These are phyloP conservation scores for Hypotaenidia okinawae DNA, from an alignment of 2,797 vertebrate genomes.

Conservation along the genomic window DNA sequence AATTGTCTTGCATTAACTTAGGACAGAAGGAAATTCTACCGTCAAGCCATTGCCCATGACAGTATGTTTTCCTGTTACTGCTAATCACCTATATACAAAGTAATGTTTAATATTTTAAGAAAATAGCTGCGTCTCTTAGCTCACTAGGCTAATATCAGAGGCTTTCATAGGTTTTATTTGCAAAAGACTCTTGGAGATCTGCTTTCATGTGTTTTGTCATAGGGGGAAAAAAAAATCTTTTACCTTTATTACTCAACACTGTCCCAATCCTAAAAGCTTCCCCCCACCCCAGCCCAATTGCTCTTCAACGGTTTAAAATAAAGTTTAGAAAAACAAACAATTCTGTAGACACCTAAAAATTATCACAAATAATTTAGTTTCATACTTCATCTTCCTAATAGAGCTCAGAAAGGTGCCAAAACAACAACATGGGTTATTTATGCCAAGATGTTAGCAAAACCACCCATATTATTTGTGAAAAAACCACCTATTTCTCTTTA, in stretches of 20 bases:
- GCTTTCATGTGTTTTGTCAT: background rate
- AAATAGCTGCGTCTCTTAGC: background rate
- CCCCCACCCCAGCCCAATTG: fast-evolving
- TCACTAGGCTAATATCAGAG: background rate
- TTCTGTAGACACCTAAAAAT: background rate
- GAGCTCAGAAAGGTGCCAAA: background rate
- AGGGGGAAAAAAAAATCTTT: background rate
- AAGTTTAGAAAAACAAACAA: background rate
- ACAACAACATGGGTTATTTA: background rate
- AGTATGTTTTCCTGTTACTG: background rate
- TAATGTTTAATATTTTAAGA: background rate
- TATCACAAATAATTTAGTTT: background rate
- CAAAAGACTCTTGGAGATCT: background rate
- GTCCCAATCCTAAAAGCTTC: background rate
- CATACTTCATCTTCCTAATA: background rate
- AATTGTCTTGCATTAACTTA: background rate
- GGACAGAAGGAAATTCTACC: background rate
- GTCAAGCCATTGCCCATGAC: background rate
- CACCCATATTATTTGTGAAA: background rate
- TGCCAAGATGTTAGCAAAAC: background rate
- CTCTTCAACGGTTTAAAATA: background rate
- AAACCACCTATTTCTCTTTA: background rate
- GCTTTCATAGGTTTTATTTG: background rate
- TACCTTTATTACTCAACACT: background rate
- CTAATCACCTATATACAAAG: background rate